These are phyloP conservation scores for Oxystoma pomonae DNA, from an alignment of 2,888 invertebrate genomes.

Conservation along the genomic window DNA sequence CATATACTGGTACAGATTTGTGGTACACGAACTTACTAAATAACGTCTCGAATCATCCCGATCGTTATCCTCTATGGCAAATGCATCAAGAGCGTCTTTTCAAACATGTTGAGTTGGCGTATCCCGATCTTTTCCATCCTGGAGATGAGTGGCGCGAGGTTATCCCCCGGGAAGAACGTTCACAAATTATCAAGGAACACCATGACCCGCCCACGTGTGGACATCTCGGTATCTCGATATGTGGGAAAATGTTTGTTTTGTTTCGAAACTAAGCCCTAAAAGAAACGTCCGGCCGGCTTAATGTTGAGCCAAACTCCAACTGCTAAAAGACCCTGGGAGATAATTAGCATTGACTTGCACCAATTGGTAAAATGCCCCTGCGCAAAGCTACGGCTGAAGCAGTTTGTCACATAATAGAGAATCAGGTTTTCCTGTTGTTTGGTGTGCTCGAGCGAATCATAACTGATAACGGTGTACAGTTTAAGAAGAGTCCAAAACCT, in stretches of 20 bases:
- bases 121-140: not conserved
- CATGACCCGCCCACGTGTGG: constrained; percentile 16
- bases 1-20: too few species aligned
- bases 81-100: not conserved
- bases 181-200: constrained; percentile 5
- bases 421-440: too few species aligned
- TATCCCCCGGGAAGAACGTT: constrained; percentile 8
- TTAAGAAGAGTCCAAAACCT: too few species aligned
- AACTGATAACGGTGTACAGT: too few species aligned
- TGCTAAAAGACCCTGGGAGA: not conserved
- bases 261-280: not conserved
- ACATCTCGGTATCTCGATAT: too few species aligned
- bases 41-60: constrained; percentile 1
- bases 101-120: not conserved
- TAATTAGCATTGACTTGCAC: not conserved
- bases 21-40: too few species aligned
- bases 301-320: not conserved
- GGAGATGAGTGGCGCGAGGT: constrained; percentile 8
- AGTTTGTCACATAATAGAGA: too few species aligned
- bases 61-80: not conserved
- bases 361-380: too few species aligned
- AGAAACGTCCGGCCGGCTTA: not conserved
- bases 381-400: too few species aligned
- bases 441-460: too few species aligned
- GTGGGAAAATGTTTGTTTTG: too few species aligned